Percentiles rank a stretch among this genome's conserved stretches.
Conservation (phyloP, 2,797 vertebrate species). For the Gymnoscopelus microlampas region DNA sequence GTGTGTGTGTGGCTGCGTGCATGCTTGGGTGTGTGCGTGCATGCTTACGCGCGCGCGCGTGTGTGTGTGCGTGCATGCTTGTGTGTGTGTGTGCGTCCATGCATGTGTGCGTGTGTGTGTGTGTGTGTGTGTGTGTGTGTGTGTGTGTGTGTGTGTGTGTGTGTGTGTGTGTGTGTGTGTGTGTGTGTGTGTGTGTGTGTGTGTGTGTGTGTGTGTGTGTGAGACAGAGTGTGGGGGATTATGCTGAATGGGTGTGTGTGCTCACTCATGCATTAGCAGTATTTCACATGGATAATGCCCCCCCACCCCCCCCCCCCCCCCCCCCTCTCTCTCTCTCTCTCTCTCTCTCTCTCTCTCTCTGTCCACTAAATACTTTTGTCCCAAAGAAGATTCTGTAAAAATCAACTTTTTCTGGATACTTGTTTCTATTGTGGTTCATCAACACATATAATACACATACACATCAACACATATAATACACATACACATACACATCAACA, state of each 20-base stretch:
- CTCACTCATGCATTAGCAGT: conserved; percentile 41
- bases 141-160: conserved; percentile 17
- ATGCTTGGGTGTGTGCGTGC: neutral
- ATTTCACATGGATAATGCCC: conserved; percentile 13
- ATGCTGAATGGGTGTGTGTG: neutral
- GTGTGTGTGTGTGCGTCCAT: neutral
- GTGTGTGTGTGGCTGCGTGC: conserved; percentile 6
- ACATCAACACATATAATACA: no score
- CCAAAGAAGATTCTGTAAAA: no score
- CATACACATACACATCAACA: no score
- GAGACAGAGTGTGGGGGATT: no score
- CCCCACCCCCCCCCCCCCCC: neutral
- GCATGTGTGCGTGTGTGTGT: conserved; percentile 9
- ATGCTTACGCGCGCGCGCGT: no score
- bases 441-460: no score
- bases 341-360: no score
- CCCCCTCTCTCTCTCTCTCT: no score
- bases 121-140: neutral
- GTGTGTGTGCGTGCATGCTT: conserved; percentile 7
- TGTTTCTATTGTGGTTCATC: no score
- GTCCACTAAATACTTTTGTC: no score
- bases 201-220: conserved; percentile 26
- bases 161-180: conserved; percentile 17
- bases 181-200: conserved; percentile 1
- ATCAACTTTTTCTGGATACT: no score